These are phyloP conservation scores for Solea senegalensis DNA, from an alignment of 2,113 vertebrate species.

Conservation along the genomic window DNA sequence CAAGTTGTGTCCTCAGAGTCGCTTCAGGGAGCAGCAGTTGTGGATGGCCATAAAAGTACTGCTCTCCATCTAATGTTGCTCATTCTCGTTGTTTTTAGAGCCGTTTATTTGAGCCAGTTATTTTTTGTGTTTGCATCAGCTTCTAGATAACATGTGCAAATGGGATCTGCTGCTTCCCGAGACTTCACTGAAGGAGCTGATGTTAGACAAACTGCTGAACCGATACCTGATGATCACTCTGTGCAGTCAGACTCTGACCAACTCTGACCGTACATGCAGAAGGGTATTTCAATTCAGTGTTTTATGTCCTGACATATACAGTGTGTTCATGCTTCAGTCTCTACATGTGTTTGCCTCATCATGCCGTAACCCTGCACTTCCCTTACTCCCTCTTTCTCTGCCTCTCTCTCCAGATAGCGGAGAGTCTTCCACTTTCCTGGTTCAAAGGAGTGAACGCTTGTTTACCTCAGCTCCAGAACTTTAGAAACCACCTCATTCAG, in stretches of 20 bases:
- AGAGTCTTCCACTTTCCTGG: conserved; percentile 86
- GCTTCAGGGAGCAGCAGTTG: conserved; percentile 89
- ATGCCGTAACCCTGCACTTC: background rate
- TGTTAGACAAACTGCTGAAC: conserved; percentile 88
- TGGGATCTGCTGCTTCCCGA: conserved; percentile 88
- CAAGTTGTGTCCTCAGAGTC: conserved; percentile 76
- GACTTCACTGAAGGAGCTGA: conserved; percentile 83
- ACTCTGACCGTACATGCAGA: conserved; percentile 78
- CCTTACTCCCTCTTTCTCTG: background rate
- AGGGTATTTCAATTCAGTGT: conserved; percentile 78
- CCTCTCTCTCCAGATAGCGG: conserved; percentile 76
- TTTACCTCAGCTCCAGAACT: conserved; percentile 85
- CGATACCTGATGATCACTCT: conserved; percentile 89
- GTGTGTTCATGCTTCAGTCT: background rate
- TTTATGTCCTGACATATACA: background rate
- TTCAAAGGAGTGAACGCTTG: conserved; percentile 76
- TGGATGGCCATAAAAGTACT: conserved; percentile 90
- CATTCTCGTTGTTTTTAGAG: background rate
- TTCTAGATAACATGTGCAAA: conserved; percentile 86
- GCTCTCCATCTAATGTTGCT: background rate
- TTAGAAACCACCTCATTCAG: conserved; percentile 86
- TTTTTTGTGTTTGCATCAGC: conserved; percentile 69
- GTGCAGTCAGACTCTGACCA: conserved; percentile 72
- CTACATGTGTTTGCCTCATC: background rate
- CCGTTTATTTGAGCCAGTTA: background rate